Conservation (phyloP, 2,888 invertebrate species). For the Trypoxylon attenuatum region DNA sequence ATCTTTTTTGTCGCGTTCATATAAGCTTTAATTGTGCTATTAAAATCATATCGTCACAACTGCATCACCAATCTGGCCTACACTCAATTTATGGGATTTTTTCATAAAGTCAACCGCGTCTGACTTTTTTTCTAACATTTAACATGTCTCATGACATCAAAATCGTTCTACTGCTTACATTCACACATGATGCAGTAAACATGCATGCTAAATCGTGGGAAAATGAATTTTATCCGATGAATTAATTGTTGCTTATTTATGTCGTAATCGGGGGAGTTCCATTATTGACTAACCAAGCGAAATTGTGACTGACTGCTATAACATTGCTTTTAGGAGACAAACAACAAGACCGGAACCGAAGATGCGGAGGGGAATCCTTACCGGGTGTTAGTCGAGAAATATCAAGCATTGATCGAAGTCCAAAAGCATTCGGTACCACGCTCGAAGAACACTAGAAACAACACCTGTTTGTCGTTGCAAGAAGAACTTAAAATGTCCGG, state of each 20-base stretch:
- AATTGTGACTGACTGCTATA: background rate
- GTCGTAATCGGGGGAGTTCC: background rate
- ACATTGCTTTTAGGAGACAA: conserved; percentile 63
- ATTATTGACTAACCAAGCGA: background rate
- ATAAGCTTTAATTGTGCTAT: background rate
- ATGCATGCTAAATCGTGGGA: background rate
- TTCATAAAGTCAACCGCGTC: background rate
- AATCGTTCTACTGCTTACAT: background rate
- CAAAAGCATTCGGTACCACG: conserved; percentile 79
- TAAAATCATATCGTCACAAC: background rate
- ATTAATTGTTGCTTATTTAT: background rate
- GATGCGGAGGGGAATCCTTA: conserved; percentile 80
- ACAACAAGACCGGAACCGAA: conserved; percentile 55
- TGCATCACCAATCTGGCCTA: conserved; percentile 7
- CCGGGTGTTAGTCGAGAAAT: conserved; percentile 88
- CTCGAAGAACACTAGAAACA: conserved; percentile 51
- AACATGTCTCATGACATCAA: too few species aligned
- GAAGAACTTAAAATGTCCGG: conserved; percentile 86
- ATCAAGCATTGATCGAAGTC: conserved; percentile 87
- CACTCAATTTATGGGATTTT: background rate
- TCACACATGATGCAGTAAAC: background rate
- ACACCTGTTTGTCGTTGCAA: conserved; percentile 77
- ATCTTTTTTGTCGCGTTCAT: background rate
- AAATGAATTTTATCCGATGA: too few species aligned
- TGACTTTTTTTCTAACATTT: too few species aligned